Base-by-base conservation (phyloP, 2,888 invertebrate genomes). In the Tortricodes alternella region DNA sequence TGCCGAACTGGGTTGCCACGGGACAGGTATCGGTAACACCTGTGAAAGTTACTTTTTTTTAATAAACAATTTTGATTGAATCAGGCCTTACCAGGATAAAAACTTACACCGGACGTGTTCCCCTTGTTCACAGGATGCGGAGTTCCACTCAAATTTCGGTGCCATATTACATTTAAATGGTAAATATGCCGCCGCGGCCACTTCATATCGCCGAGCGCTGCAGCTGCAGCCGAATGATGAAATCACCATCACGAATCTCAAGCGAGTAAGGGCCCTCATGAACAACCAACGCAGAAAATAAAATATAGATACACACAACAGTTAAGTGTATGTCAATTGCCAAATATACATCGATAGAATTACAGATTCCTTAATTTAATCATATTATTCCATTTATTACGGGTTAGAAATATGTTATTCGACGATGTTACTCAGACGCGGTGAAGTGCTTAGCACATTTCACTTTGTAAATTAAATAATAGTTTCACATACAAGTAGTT, bases 111-210 rank as follows among this genome's bases (percentile, higher is more conserved):
- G n/a, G n/a, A n/a, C n/a, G n/a, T n/a, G 3, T 29, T 11, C n/a
- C 3, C 9, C 11, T 29, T 62, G 44, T 62, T 70, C 62, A 46
- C 84, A 97, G 94, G 96, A 97, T 74, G 95, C 98, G 0, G 94
- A 96, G 65, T 96, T 97, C 57, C 97, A 98, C 85, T 97, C 98
- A 73, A 98, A 99, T 84, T 92, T 98, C 53, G 99, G 98, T 18
- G 98, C 98, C 56, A 98, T 99, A 77, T 92, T 98, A 58, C 98
- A 99, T 88, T 92, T 98, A 64, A 97, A 98, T 80, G 97, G 97
- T 18, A 97, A 97, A 83, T 95, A 97, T 70, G 91, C 92, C 19
- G 96, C 97, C 63, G 99, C 99, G 0, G 97, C 97, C 39, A 92
- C 93, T 11, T 95, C 96, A 58, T 99, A 99, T 83, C 92, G 95